A percentile compares a stretch with the other conserved stretches of the same genome.
Evolutionary conservation across 1,140 invertebrate genomes (phyloP).

Genomic region (Heliconius congener): DNA sequence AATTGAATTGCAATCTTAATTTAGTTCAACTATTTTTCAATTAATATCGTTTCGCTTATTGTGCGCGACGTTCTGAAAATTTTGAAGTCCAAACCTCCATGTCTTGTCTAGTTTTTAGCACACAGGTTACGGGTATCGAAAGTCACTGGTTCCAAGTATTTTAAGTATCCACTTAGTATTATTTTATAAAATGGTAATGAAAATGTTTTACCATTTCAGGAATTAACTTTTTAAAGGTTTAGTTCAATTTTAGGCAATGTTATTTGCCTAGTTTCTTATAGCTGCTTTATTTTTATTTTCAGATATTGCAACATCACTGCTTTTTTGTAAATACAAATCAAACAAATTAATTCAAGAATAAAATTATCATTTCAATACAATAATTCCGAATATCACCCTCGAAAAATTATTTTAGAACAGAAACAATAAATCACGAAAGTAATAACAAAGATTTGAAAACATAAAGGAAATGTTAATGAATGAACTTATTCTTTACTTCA

Average conservation of each 20-base stretch:
- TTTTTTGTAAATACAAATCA: too few relatives aligned
- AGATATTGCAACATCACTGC: too few relatives aligned
- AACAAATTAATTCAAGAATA: neutral
- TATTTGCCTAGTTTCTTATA: too few relatives aligned
- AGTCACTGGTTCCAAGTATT: neutral
- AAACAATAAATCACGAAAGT: conserved; percentile 2
- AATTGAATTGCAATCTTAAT: too few relatives aligned
- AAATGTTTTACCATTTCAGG: neutral
- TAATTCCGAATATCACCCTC: neutral
- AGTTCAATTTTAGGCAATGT: too few relatives aligned
- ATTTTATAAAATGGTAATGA: neutral
- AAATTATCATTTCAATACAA: neutral
- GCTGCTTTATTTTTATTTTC: too few relatives aligned
- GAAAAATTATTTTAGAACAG: neutral
- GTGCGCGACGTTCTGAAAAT: too few relatives aligned
- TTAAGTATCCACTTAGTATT: neutral
- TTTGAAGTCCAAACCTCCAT: too few relatives aligned
- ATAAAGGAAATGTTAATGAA: conserved; percentile 13
- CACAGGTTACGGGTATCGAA: too few relatives aligned
- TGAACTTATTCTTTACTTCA: conserved; percentile 6
- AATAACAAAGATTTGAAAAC: conserved; percentile 7
- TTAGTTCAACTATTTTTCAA: too few relatives aligned
- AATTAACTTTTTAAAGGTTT: neutral
- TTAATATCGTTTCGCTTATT: too few relatives aligned
- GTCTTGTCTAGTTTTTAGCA: too few relatives aligned